Percentiles rank a stretch among this genome's conserved stretches.
Evolutionary conservation across 2,113 vertebrate species (phyloP).

Genomic region (Phodopus roborovskii): DNA sequence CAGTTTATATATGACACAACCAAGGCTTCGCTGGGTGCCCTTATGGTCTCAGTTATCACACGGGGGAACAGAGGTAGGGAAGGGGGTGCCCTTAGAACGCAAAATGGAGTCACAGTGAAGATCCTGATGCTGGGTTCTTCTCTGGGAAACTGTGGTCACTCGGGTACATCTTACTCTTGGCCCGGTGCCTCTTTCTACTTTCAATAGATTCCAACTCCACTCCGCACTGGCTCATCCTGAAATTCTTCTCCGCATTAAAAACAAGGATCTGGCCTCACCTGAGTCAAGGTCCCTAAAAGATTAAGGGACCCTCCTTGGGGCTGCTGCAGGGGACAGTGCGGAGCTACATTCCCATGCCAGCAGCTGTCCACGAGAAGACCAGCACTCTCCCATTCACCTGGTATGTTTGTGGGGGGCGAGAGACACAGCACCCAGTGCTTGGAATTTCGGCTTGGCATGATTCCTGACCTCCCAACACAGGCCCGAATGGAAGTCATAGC

Average conservation of each 20-base stretch:
- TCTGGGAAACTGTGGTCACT: not conserved
- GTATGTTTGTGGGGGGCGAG: not conserved
- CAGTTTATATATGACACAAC: not conserved
- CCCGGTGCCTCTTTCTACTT: not conserved
- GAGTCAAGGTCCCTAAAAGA: not conserved
- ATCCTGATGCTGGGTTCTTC: rapidly evolving
- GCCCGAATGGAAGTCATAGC: no score
- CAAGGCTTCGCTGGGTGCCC: not conserved
- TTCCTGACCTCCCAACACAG: not conserved
- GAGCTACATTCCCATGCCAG: not conserved
- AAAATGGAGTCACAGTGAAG: not conserved
- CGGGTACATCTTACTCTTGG: not conserved
- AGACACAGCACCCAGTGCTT: not conserved
- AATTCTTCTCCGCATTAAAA: not conserved
- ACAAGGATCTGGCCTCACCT: no score
- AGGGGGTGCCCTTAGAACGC: not conserved
- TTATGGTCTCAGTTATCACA: not conserved
- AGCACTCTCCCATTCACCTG: not conserved
- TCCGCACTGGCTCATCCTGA: not conserved
- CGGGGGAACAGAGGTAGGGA: not conserved
- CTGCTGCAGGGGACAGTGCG: no score
- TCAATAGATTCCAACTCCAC: not conserved
- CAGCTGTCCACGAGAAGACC: not conserved
- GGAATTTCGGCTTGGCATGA: not conserved
- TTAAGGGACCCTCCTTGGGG: not conserved